Evolutionary conservation across 1,140 invertebrate genomes (phyloP), one percentile per base, ranked within the genome.

Genomic region (Drosophila kanapiae): DNA sequence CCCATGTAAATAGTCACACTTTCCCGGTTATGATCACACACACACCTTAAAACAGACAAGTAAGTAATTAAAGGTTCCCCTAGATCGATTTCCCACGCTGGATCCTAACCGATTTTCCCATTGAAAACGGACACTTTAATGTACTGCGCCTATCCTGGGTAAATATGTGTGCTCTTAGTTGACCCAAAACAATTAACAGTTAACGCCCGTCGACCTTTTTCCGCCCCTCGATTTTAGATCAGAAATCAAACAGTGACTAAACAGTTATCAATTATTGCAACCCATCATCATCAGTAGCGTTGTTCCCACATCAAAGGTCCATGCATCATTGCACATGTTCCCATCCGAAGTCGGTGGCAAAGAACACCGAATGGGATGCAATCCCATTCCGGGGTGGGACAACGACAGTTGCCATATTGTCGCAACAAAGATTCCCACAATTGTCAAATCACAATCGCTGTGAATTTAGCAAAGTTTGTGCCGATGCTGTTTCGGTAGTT

Each of bases 221-320:
- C 14, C 45, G 13, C 27, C 23, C 37, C 27, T 27, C 35, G 71
- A 75, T 70, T 23, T 31, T 3, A 10, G 67, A 51, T 69, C 61
- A 62, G 53, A 75, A 83, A 83, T 84, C 82, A 78, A 60, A 76
- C 71, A 86, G 79, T 86, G 83, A 86, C 83, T 87, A 86, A 86
- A 86, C 83, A 87, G 79, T 86, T 86, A 86, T 82, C 83, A 86
- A 87, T 86, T 82, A 86, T 86, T 87, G 78, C 67, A 69, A 81
- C 51, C 61, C 71, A 80, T 56, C 53, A 56, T 56, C 37, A 56
- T 33, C n/a, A 33, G 9, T 14, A 4, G 11, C 13, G 13, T 54
- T 64, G 76, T 75, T 80, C 77, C 82, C 82, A 78, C 78, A 85
- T 57, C 16, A 65, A 77, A 72, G 38, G 68, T 54, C 54, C 59